Conservation (phyloP, 2,888 invertebrate genomes). For the Dromius quadrimaculatus region DNA sequence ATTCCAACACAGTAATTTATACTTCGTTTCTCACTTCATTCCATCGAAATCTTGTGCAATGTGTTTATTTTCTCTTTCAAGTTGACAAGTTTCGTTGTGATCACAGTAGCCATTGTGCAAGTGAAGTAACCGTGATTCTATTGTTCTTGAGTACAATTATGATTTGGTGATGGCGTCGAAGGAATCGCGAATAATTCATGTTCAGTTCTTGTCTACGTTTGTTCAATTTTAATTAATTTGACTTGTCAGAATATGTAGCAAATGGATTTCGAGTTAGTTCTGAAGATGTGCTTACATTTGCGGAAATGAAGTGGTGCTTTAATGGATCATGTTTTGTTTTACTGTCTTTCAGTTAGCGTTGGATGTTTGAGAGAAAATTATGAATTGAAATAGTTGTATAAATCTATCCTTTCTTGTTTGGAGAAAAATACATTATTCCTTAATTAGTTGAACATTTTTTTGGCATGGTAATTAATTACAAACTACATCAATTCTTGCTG, state of each 20-base stretch:
- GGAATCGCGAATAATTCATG: slow-evolving; percentile 20
- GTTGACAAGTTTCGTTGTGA: slow-evolving; percentile 29
- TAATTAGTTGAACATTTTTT: too few species aligned
- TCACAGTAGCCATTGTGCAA: slow-evolving; percentile 39
- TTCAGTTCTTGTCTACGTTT: slow-evolving; percentile 25
- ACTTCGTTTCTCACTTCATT: slow-evolving; percentile 3
- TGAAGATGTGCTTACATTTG: slow-evolving; percentile 22
- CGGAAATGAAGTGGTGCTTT: slow-evolving; percentile 17
- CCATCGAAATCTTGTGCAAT: slow-evolving; percentile 12
- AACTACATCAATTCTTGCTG: too few species aligned
- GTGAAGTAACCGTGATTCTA: slow-evolving; percentile 43
- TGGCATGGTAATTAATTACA: too few species aligned
- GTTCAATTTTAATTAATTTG: slow-evolving; percentile 32
- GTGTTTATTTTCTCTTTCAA: slow-evolving; percentile 33
- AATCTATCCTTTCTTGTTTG: too few species aligned
- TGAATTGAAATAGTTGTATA: not conserved
- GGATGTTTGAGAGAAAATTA: not conserved
- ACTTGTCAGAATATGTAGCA: slow-evolving; percentile 13
- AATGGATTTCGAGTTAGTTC: not conserved
- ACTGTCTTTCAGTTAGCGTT: too few species aligned
- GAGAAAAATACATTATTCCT: too few species aligned
- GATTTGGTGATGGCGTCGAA: slow-evolving; percentile 8
- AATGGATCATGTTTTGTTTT: too few species aligned
- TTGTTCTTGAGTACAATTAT: slow-evolving; percentile 40
- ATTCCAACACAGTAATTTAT: not conserved